Conservation (phyloP, 2,113 vertebrate genomes). For the Saguinus imperator region DNA sequence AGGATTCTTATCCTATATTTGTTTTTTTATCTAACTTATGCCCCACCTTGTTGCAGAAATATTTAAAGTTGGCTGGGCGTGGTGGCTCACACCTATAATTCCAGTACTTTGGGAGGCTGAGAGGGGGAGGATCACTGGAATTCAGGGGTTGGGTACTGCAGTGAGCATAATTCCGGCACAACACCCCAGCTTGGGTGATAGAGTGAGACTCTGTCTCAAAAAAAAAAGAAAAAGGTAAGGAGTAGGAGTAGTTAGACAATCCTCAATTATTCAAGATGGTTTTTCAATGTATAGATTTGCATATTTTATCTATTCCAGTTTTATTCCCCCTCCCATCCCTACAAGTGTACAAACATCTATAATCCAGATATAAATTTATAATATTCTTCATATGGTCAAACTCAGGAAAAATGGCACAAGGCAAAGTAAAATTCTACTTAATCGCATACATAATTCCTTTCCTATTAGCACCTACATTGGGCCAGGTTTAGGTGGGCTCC, state of each 20-base stretch:
- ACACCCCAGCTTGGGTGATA: no score
- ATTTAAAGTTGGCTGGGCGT: background rate
- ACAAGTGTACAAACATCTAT: background rate
- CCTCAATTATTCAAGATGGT: background rate
- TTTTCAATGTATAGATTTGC: background rate
- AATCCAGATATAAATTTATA: background rate
- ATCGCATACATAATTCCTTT: background rate
- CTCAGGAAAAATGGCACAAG: background rate
- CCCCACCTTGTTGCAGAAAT: background rate
- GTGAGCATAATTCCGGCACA: no score
- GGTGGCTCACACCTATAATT: no score
- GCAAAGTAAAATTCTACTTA: background rate
- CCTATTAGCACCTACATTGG: background rate
- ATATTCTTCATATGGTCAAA: background rate
- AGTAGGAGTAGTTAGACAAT: background rate
- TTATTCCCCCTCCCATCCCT: background rate
- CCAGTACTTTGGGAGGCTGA: no score
- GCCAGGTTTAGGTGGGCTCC: background rate
- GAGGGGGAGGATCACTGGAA: no score
- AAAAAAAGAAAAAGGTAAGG: no score
- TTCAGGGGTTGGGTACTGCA: no score
- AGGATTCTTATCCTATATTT: background rate
- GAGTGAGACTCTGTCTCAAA: no score
- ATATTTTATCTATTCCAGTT: background rate
- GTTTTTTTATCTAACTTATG: background rate